Evolutionary conservation across 2,113 vertebrate species (phyloP).

Genomic region (Phalacrocorax pelagicus): DNA sequence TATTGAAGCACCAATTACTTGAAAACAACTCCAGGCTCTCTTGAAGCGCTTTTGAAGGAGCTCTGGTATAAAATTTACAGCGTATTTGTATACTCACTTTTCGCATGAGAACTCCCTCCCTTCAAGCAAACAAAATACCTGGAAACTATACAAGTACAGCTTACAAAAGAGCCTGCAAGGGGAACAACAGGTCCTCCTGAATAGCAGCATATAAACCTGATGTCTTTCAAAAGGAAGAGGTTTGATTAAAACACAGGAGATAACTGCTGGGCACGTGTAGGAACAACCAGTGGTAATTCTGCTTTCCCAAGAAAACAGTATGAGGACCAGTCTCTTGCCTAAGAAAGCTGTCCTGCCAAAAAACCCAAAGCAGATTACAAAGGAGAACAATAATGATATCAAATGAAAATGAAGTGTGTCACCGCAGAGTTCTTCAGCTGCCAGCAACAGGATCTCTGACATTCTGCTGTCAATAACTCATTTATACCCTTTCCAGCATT

Average conservation of each 20-base stretch:
- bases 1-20: not conserved
- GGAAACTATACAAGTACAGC: not conserved
- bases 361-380: not conserved
- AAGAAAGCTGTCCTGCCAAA: not conserved
- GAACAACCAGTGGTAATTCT: not conserved
- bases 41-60: not conserved
- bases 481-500: not conserved
- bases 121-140: not conserved
- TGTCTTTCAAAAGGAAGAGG: not conserved
- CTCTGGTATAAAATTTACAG: not conserved
- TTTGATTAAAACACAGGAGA: not conserved
- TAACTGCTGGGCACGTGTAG: not conserved
- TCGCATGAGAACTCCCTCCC: not conserved
- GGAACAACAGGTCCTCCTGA: not conserved
- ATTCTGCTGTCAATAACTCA: not conserved
- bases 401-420: not conserved
- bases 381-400: not conserved
- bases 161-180: not conserved
- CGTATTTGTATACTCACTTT: not conserved
- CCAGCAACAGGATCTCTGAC: not conserved
- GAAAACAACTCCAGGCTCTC: not conserved
- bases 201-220: not conserved
- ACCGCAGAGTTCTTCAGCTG: not conserved
- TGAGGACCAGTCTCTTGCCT: not conserved
- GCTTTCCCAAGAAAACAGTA: not conserved